Conservation (phyloP, 1,140 invertebrate genomes). For the Melanaphis sacchari region DNA sequence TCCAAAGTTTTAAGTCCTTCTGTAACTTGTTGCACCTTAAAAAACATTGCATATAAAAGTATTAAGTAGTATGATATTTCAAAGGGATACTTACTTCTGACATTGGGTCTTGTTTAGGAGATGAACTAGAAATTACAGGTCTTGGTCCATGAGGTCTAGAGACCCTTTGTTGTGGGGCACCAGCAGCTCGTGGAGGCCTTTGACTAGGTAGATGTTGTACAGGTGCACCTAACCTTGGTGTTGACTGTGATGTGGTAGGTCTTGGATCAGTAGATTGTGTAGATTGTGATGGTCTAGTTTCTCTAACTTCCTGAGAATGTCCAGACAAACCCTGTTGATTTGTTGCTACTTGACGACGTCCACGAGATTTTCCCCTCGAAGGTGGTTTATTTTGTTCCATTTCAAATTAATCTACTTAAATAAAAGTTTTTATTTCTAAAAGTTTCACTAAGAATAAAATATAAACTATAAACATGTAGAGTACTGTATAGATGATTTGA, state of each 20-base stretch:
- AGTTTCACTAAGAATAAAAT: background rate
- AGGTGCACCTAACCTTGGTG: background rate
- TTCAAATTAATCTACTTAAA: background rate
- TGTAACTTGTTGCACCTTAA: conserved; percentile 23
- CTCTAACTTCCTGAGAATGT: background rate
- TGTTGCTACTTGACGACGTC: background rate
- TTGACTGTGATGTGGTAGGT: background rate
- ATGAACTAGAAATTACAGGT: background rate
- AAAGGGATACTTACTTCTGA: background rate
- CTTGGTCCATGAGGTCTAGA: background rate
- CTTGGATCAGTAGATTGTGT: background rate
- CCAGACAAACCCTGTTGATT: background rate
- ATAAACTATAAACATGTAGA: no score
- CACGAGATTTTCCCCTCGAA: background rate
- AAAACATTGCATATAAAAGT: background rate
- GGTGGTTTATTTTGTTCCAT: background rate
- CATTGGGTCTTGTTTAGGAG: background rate
- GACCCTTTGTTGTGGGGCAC: background rate
- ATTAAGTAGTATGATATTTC: background rate
- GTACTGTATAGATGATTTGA: no score
- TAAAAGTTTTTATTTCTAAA: background rate
- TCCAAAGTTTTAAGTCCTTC: background rate
- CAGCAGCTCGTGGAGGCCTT: background rate
- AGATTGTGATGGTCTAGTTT: background rate
- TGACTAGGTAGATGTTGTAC: background rate